These are phyloP conservation scores for Poeciliopsis occidentalis DNA, from an alignment of 2,113 vertebrate genomes.

Conservation along the genomic window DNA sequence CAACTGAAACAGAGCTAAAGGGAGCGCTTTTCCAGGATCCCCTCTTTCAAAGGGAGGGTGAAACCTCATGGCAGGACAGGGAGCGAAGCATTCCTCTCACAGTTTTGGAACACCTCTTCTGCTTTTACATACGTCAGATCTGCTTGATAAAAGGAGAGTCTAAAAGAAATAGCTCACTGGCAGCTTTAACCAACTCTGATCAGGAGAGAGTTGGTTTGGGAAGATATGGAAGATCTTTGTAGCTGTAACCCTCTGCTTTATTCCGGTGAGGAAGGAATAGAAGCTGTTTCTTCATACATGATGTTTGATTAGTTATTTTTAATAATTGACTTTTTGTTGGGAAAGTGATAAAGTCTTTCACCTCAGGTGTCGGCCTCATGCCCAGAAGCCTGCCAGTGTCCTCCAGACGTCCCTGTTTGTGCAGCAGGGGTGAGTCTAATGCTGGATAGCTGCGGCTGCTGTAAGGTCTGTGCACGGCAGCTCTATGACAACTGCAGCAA, in stretches of 20 bases:
- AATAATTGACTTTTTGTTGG: background rate
- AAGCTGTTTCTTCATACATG: background rate
- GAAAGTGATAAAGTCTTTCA: slow-evolving; percentile 9
- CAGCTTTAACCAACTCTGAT: background rate
- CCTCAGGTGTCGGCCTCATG: slow-evolving; percentile 55
- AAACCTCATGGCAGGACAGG: slow-evolving; percentile 77
- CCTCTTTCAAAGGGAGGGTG: slow-evolving; percentile 1
- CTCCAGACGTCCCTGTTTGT: slow-evolving; percentile 76
- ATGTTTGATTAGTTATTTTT: background rate
- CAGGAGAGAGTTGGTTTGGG: slow-evolving; percentile 22
- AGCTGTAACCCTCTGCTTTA: slow-evolving; percentile 35
- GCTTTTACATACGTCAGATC: slow-evolving; percentile 80
- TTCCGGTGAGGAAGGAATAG: slow-evolving; percentile 63
- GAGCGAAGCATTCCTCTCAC: slow-evolving; percentile 89
- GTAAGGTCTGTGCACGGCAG: slow-evolving; percentile 90
- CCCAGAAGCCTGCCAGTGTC: slow-evolving; percentile 52
- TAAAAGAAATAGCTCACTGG: slow-evolving; percentile 39
- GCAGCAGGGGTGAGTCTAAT: slow-evolving; percentile 86
- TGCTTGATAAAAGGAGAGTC: slow-evolving; percentile 69
- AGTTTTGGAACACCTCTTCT: slow-evolving; percentile 85
- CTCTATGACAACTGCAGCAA: slow-evolving; percentile 95
- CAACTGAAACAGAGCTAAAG: slow-evolving; percentile 27
- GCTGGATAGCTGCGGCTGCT: slow-evolving; percentile 88
- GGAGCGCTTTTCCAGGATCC: slow-evolving; percentile 36
- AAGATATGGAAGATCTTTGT: slow-evolving; percentile 67